These are phyloP conservation scores for Schizopygopsis pylzovi DNA, from an alignment of 2,797 vertebrate species.

Conservation along the genomic window DNA sequence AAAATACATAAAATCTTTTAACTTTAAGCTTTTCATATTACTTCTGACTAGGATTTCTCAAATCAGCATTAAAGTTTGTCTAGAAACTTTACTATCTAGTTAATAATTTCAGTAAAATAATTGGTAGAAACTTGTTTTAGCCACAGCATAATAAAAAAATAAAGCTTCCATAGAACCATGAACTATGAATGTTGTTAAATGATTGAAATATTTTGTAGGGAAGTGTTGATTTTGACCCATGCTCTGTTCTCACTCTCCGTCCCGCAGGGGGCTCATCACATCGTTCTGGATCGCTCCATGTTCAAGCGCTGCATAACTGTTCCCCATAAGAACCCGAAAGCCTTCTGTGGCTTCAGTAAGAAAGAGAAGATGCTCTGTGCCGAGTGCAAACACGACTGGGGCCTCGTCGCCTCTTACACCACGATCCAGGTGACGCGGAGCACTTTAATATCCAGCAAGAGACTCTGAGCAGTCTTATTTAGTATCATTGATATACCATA, in stretches of 20 bases:
- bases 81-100: too few species aligned
- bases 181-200: background rate
- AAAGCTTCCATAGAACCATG: background rate
- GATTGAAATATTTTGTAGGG: background rate
- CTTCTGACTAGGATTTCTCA: too few species aligned
- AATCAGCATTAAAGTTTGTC: too few species aligned
- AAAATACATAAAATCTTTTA: too few species aligned
- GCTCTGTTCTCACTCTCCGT: conserved; percentile 9
- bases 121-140: too few species aligned
- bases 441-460: background rate
- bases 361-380: conserved; percentile 75
- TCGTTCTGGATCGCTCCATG: conserved; percentile 70
- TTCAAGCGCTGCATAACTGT: conserved; percentile 64
- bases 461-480: background rate
- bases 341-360: conserved; percentile 68
- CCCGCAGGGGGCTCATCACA: conserved; percentile 75
- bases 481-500: background rate
- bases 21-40: too few species aligned
- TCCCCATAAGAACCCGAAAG: conserved; percentile 58
- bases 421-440: conserved; percentile 58
- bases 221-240: background rate
- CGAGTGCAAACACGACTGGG: conserved; percentile 76
- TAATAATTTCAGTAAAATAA: too few species aligned
- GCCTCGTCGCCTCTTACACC: conserved; percentile 73
- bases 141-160: background rate